Evolutionary conservation across 2,888 invertebrate species (phyloP).

Genomic region (Caradrina clavipalpis): DNA sequence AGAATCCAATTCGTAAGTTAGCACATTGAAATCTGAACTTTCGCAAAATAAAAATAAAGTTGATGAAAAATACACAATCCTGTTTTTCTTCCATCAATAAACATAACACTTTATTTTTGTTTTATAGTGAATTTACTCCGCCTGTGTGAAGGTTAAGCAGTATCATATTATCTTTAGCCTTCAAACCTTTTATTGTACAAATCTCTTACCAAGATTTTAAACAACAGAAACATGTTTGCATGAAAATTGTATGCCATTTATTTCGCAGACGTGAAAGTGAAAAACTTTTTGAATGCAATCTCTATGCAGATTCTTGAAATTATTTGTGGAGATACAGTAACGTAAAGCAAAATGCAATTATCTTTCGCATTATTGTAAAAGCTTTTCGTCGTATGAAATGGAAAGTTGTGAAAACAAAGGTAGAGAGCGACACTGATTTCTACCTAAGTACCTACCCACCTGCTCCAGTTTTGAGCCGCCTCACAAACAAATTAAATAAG

Average conservation of each 20-base stretch:
- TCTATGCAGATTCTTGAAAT: conserved; percentile 34
- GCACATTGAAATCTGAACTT: neutral
- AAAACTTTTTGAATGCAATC: conserved; percentile 11
- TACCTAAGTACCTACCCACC: conserved; percentile 36
- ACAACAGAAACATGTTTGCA: conserved; percentile 30
- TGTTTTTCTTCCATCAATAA: conserved; percentile 26
- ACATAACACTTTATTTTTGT: conserved; percentile 30
- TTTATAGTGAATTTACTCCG: conserved; percentile 31
- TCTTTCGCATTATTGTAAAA: conserved; percentile 57
- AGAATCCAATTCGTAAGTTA: neutral
- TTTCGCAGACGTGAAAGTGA: conserved; percentile 14
- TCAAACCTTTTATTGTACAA: conserved; percentile 36
- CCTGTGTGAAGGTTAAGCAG: conserved; percentile 39
- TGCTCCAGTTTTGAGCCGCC: conserved; percentile 32
- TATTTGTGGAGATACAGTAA: conserved; percentile 36
- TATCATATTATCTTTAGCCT: conserved; percentile 43
- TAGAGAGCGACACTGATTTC: conserved; percentile 38
- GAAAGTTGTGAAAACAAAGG: conserved; percentile 46
- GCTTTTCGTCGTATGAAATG: conserved; percentile 53
- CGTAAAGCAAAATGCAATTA: conserved; percentile 55
- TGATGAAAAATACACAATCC: conserved; percentile 6
- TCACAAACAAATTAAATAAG: conserved; percentile 47
- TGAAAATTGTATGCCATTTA: conserved; percentile 31
- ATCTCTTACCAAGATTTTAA: conserved; percentile 34
- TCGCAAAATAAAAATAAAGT: neutral